Percentiles rank a stretch among this genome's conserved stretches.
Evolutionary conservation across 2,888 invertebrate species (phyloP).

Genomic region (Trichogramma dendrolimi): DNA sequence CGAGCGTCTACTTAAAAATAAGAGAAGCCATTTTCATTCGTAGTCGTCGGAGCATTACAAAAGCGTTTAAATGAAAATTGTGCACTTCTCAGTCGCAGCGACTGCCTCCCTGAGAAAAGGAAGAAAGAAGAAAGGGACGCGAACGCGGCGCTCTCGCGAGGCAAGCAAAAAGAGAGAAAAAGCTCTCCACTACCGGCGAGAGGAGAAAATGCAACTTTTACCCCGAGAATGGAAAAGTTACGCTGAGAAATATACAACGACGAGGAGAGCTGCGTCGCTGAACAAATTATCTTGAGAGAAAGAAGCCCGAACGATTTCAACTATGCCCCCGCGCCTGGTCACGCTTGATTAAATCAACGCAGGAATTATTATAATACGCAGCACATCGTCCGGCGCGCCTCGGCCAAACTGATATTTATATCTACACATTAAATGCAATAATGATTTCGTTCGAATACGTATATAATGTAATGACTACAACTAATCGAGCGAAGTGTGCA

Average conservation of each 20-base stretch:
- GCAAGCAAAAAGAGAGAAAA: conserved; percentile 8
- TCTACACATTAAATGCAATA: too few species aligned
- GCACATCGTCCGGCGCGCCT: too few species aligned
- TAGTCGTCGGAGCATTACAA: conserved; percentile 29
- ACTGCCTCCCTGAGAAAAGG: background rate
- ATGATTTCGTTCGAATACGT: too few species aligned
- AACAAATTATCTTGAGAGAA: background rate
- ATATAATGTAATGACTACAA: too few species aligned
- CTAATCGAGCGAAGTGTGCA: too few species aligned
- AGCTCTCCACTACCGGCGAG: conserved; percentile 5
- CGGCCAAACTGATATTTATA: too few species aligned
- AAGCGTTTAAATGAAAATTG: conserved; percentile 32
- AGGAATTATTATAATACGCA: too few species aligned
- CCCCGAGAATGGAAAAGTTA: conserved; percentile 13
- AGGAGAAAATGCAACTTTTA: conserved; percentile 9
- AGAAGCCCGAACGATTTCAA: background rate
- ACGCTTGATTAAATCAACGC: too few species aligned
- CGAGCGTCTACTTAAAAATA: conserved; percentile 26
- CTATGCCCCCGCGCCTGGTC: too few species aligned
- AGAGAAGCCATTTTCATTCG: conserved; percentile 28
- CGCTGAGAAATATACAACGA: background rate
- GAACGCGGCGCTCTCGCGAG: conserved; percentile 5
- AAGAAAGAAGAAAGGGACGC: conserved; percentile 18
- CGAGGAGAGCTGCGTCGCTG: too few species aligned
- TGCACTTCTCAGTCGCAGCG: conserved; percentile 35